Percentiles rank a stretch among this genome's conserved stretches.
Evolutionary conservation across 1,140 invertebrate genomes (phyloP).

Genomic region (Holcopasites calliopsidis): DNA sequence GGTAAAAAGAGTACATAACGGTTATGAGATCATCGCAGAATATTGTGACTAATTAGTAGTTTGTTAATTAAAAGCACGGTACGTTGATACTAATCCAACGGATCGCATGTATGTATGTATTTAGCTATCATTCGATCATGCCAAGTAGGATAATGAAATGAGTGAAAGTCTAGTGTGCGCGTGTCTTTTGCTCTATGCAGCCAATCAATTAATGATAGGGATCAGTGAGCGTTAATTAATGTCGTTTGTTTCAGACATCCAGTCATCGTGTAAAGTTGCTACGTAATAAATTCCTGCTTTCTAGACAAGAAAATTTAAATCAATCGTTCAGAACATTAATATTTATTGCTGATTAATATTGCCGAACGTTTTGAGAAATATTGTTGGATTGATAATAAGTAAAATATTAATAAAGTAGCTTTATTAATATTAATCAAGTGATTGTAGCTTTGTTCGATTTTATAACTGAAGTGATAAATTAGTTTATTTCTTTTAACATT

Average conservation of each 20-base stretch:
- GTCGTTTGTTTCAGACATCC: background rate
- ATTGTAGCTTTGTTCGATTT: too few species aligned
- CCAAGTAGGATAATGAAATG: slow-evolving; percentile 24
- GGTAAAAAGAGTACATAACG: too few species aligned
- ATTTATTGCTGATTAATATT: too few species aligned
- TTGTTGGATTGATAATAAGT: too few species aligned
- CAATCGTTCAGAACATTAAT: too few species aligned
- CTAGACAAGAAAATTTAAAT: background rate
- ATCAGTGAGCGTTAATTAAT: background rate
- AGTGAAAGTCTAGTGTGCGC: slow-evolving; percentile 2
- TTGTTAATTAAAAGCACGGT: background rate
- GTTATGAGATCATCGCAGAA: background rate
- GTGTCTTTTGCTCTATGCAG: slow-evolving; percentile 23
- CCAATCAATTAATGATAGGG: slow-evolving; percentile 20
- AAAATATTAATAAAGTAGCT: too few species aligned
- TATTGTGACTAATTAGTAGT: background rate
- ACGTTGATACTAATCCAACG: slow-evolving; percentile 8
- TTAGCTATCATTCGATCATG: slow-evolving; percentile 26
- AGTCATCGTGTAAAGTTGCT: slow-evolving; percentile 2
- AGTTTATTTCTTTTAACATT: too few species aligned
- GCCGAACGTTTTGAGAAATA: too few species aligned
- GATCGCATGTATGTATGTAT: background rate
- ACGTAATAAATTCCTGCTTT: slow-evolving; percentile 37
- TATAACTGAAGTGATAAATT: too few species aligned
- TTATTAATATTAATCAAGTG: too few species aligned